Evolutionary conservation across 37 sponge, comb jelly and placozoan species (phyloP).

Genomic region (Hormiphora californensis): DNA sequence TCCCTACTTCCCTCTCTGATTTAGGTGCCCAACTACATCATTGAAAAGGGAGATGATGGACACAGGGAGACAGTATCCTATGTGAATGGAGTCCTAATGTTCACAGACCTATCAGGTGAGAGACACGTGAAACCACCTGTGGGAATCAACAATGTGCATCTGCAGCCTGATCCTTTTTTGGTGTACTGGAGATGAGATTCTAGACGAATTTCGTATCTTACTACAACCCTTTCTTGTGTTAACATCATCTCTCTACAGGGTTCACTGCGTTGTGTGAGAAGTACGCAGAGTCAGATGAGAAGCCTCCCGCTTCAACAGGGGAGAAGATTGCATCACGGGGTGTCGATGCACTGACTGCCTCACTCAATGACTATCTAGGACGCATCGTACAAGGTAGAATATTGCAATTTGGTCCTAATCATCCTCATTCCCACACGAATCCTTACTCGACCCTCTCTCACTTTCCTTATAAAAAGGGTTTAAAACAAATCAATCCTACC

Average conservation of each 20-base stretch:
- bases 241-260: slow-evolving; percentile 57
- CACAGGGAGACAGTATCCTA: not conserved
- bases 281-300: slow-evolving; percentile 58
- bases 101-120: slow-evolving; percentile 1
- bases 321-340: slow-evolving; percentile 59
- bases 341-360: slow-evolving; percentile 74
- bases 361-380: slow-evolving; percentile 78
- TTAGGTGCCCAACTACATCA: slow-evolving; percentile 43
- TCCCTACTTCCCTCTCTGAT: no score
- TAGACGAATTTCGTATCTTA: not conserved
- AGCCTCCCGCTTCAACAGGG: slow-evolving; percentile 56
- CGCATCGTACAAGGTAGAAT: slow-evolving; percentile 69
- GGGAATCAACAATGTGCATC: not conserved
- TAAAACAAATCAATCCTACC: no score
- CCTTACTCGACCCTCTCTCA: no score
- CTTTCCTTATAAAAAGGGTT: no score
- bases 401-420: no score
- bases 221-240: not conserved
- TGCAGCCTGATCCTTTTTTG: not conserved
- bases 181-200: not conserved
- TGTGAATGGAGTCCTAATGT: slow-evolving; percentile 26
- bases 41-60: slow-evolving; percentile 42
- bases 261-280: slow-evolving; percentile 90
- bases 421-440: no score
- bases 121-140: not conserved